Percentiles rank a stretch among this genome's conserved stretches.
These are phyloP conservation scores for Trissolcus brochymenae DNA, from an alignment of 2,888 invertebrate species.

Conservation along the genomic window DNA sequence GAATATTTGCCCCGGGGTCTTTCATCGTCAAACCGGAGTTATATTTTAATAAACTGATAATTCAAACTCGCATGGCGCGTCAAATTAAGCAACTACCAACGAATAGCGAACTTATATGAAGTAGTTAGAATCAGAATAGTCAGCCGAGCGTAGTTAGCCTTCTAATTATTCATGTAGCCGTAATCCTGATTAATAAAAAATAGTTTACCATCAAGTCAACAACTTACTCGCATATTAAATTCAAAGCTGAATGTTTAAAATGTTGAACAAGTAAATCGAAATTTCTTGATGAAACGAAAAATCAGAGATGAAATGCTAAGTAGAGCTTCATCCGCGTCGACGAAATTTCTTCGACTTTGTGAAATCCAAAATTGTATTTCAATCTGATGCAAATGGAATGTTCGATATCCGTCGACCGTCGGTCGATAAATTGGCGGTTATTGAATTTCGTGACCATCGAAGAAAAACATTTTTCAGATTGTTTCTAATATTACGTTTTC, in stretches of 20 bases:
- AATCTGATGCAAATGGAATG: slow-evolving; percentile 3
- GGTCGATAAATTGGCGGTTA: slow-evolving; percentile 24
- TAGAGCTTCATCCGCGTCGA: neutral
- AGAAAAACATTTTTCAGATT: slow-evolving; percentile 21
- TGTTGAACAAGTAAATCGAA: too few species aligned
- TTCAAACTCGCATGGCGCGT: slow-evolving; percentile 21
- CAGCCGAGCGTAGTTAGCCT: neutral
- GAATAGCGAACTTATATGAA: neutral
- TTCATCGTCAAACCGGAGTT: slow-evolving; percentile 32
- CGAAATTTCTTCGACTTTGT: neutral
- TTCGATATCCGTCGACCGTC: slow-evolving; percentile 21
- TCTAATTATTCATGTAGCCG: too few species aligned
- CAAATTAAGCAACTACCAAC: slow-evolving; percentile 17
- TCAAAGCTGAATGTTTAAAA: too few species aligned
- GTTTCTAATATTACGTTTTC: slow-evolving; percentile 19
- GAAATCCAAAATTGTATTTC: slow-evolving; percentile 5
- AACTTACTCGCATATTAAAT: neutral
- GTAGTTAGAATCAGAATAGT: slow-evolving; percentile 3
- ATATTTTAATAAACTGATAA: slow-evolving; percentile 43
- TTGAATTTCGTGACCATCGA: slow-evolving; percentile 12
- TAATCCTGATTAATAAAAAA: neutral
- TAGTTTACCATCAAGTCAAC: neutral
- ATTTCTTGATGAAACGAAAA: neutral
- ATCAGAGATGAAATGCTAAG: neutral
- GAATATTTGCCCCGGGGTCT: slow-evolving; percentile 32